Evolutionary conservation across 1,140 invertebrate species (phyloP).

Genomic region (Macrotrachela quadricornifera): DNA sequence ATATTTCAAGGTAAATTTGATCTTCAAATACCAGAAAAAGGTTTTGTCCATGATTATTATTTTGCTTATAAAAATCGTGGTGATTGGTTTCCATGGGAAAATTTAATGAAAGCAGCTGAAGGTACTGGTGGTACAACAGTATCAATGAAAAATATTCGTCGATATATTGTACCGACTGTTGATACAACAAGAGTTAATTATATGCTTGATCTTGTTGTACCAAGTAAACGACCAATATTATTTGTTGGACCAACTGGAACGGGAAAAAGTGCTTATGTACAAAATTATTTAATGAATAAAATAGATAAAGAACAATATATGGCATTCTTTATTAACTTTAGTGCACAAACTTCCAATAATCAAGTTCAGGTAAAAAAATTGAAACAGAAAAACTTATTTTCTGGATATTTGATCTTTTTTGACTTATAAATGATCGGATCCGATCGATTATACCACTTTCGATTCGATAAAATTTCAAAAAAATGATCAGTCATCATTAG

Average conservation of each 20-base stretch:
- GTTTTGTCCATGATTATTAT: constrained; percentile 52
- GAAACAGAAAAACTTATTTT: too few species aligned
- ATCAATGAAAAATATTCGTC: constrained; percentile 21
- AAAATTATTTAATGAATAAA: constrained; percentile 28
- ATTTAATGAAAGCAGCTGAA: constrained; percentile 40
- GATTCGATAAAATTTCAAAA: too few species aligned
- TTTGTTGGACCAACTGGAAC: constrained; percentile 32
- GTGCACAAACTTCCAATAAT: constrained; percentile 31
- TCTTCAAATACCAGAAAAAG: constrained; percentile 39
- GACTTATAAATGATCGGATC: too few species aligned
- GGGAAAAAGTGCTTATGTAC: constrained; percentile 30
- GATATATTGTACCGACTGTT: constrained; percentile 31
- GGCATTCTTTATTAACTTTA: constrained; percentile 30
- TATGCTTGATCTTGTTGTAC: constrained; percentile 25
- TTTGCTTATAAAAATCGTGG: constrained; percentile 35
- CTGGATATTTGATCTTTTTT: too few species aligned
- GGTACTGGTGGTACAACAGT: constrained; percentile 11
- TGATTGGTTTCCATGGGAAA: constrained; percentile 33
- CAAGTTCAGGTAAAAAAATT: constrained; percentile 35
- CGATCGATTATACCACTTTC: too few species aligned
- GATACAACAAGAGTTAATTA: constrained; percentile 29
- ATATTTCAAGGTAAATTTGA: constrained; percentile 37
- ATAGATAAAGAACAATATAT: constrained; percentile 18
- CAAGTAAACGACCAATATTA: constrained; percentile 29
- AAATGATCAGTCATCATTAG: too few species aligned